Percentiles rank a stretch among this genome's conserved stretches.
These are phyloP conservation scores for Mystacides longicornis DNA, from an alignment of 2,888 invertebrate genomes.

Conservation along the genomic window DNA sequence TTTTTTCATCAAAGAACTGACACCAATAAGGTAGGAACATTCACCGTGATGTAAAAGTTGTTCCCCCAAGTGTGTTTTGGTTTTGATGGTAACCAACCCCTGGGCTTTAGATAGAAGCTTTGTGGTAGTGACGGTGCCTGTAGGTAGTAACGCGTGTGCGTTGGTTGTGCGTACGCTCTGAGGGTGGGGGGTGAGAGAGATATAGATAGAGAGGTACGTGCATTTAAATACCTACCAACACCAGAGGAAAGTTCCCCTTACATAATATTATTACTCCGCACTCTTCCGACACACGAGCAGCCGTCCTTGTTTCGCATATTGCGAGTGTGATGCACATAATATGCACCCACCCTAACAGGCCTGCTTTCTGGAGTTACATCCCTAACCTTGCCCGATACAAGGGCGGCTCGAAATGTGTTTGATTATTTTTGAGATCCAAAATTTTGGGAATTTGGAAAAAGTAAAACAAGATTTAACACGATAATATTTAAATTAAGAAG, in stretches of 20 bases:
- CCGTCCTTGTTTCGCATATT: constrained; percentile 8
- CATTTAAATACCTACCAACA: not conserved
- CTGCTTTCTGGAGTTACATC: constrained; percentile 7
- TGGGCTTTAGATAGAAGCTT: not conserved
- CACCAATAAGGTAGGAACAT: too few relatives aligned
- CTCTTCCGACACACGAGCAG: constrained; percentile 5
- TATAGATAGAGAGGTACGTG: constrained; percentile 15
- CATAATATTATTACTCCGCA: constrained; percentile 1
- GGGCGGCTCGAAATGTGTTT: constrained; percentile 17
- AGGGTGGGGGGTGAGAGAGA: constrained; percentile 1
- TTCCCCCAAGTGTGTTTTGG: too few relatives aligned
- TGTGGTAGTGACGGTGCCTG: not conserved
- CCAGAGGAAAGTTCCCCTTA: constrained; percentile 7
- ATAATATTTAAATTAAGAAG: too few relatives aligned
- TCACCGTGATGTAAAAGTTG: too few relatives aligned
- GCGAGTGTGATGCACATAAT: constrained; percentile 19
- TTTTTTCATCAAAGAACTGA: too few relatives aligned
- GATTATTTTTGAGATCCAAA: too few relatives aligned
- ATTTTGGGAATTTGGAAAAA: not conserved
- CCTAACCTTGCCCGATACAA: constrained; percentile 24
- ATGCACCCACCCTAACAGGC: constrained; percentile 24
- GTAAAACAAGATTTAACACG: too few relatives aligned
- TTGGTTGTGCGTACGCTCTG: constrained; percentile 1
- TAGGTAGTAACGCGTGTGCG: constrained; percentile 7
- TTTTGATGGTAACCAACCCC: too few relatives aligned